Evolutionary conservation across 2,113 vertebrate species (phyloP), one percentile per base, ranked within the genome.

Genomic region (Apodemus sylvaticus): DNA sequence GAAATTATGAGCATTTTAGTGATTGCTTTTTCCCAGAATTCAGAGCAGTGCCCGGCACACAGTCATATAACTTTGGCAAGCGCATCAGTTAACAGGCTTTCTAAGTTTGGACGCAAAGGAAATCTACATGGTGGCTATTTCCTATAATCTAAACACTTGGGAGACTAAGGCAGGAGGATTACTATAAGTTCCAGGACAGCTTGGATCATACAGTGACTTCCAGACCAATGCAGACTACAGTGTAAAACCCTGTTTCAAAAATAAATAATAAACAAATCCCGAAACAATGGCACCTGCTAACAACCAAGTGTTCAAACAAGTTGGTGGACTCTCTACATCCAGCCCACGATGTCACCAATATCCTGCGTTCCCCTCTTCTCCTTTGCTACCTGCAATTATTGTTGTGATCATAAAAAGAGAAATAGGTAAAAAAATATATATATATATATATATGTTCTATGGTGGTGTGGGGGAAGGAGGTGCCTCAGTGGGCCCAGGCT

Each of bases 1-100:
- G 89, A 97, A 95, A 62, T 74, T 22, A 1, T 17, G 2, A 79
- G 81, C 70, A 70, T 90, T 90, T 92, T 90, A 86, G 82, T 70
- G 64, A 24, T 5, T 76, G 10, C 90, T 71, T 1, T 62, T 86
- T 62, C 73, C 45, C 60, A 55, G 55, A 42, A 55, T 31, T 70
- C 71, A 53, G 60, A 62, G 77, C 83, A 77, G 31, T 29, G 13
- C 73, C 58, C 42, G 19, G 93, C 73, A 82, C 7, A 39, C 6
- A 53, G 13, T 83, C 34, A 24, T 51, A 31, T 31, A 89, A 86
- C 45, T 53, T 73, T 45, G 83, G 83, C 13, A n/a, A 86, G 39
- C 13, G 4, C 74, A 14, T 19, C 36, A 62, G 36, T 4, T n/a
- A 36, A 90, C 73, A 39, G 68, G 64, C 51, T 91, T 92, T 86